These are phyloP conservation scores for Drosophila setosimentum DNA, from an alignment of 2,888 invertebrate species.

Conservation along the genomic window DNA sequence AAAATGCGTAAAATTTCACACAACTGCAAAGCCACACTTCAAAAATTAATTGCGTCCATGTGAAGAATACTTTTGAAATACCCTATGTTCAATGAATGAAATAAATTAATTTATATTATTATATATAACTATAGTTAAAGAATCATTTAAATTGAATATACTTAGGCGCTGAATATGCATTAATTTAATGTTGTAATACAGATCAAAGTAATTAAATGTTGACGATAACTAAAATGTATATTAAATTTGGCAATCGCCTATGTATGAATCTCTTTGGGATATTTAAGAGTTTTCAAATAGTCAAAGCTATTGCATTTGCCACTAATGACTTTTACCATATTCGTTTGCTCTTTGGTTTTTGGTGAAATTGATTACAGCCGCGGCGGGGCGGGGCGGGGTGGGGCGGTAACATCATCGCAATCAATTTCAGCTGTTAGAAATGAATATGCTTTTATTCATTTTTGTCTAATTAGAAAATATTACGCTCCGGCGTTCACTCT, in stretches of 20 bases:
- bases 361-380: constrained; percentile 44
- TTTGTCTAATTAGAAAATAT: constrained; percentile 72
- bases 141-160: background rate
- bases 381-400: too few species aligned
- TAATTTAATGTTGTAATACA: background rate
- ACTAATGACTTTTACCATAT: constrained; percentile 81
- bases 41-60: background rate
- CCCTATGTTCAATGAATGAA: background rate
- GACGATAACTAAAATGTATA: background rate
- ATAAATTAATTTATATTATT: background rate
- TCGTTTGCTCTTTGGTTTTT: constrained; percentile 64
- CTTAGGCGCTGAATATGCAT: background rate
- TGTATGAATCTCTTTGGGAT: constrained; percentile 33
- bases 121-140: background rate
- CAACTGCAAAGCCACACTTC: background rate
- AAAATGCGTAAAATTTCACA: constrained; percentile 17
- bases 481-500: constrained; percentile 35
- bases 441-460: constrained; percentile 44
- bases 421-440: constrained; percentile 46
- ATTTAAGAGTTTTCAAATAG: background rate
- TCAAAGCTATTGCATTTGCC: constrained; percentile 59
- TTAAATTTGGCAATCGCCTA: constrained; percentile 5
- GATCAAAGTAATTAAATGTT: background rate
- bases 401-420: background rate
- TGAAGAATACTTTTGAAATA: background rate